Conservation (phyloP, 2,797 vertebrate species). For the Ceryle rudis region DNA sequence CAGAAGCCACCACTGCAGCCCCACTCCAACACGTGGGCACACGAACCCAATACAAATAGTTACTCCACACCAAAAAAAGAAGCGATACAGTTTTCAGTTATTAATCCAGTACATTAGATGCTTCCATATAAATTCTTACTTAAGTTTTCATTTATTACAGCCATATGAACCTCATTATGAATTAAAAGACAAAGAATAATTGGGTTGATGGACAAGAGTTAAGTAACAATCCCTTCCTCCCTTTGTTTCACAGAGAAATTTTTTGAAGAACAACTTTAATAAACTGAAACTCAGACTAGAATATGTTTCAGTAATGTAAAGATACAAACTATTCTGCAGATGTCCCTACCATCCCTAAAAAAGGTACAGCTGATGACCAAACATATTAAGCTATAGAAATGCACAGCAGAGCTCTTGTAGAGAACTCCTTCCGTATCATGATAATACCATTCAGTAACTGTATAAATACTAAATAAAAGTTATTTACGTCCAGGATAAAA, state of each 20-base stretch:
- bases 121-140: neutral
- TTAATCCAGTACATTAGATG: neutral
- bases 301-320: neutral
- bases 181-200: neutral
- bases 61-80: neutral
- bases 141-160: neutral
- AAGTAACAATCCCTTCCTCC: neutral
- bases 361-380: neutral
- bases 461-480: neutral
- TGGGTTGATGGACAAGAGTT: neutral
- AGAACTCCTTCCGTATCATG: neutral
- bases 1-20: neutral
- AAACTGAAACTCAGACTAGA: neutral
- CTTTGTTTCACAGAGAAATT: neutral
- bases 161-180: neutral
- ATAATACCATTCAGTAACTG: neutral
- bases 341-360: neutral
- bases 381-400: neutral
- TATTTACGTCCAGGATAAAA: neutral
- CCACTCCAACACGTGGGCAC: neutral
- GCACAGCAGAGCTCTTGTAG: neutral
- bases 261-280: neutral
- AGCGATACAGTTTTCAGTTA: neutral
- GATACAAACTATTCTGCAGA: neutral
- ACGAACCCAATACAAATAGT: neutral